Evolutionary conservation across 1,140 invertebrate genomes (phyloP), one percentile per base, ranked within the genome.

Genomic region (Wasmannia auropunctata): DNA sequence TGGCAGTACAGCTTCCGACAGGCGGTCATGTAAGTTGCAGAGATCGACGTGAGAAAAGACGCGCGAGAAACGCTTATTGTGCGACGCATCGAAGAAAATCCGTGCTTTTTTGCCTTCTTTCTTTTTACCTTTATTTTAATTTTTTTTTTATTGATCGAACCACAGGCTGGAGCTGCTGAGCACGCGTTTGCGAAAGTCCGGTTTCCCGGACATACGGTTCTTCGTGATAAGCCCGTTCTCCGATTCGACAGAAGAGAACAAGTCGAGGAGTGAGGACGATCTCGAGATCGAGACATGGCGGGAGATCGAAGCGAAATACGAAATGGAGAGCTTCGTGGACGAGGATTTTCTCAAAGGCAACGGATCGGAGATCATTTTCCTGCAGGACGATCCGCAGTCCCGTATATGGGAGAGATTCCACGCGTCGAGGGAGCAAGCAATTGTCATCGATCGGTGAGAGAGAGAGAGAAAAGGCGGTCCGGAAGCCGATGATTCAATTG

Each of bases 371-470:
- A 91, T 95, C 2, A 69, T 87, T 14, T 80, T 93, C 8, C 83
- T 94, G 43, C 91, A 91, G 46, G 94, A 95, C 37, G 90, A 31
- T 31, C 37, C 72, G 0, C 67, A 92, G 0, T 67, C 93, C 11
- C 65, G 85, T 7, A 90, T 94, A 8, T 94, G 91, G 92, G 65
- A 91, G n/a, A 76, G 85, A 7, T 87, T 95, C 40, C 85, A 84
- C 0, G 94, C 89, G 2, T 91, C 89, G 10, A 92, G 90, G 56
- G 92, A 95, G 62, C 93, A 95, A 80, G 90, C 95, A 11, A 49
- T 93, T 28, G 86, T 94, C 14, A 79, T 95, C 2, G 94, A 95
- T 88, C 89, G 92, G 92, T 94, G 84, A 90, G 88, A 25, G 16
- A 25, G 22, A 65, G 4, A 40, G 31, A 5, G 58, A 11, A 37